Evolutionary conservation across 2,888 invertebrate genomes (phyloP), one percentile per base, ranked within the genome.

Genomic region (Leptinotarsa rubiginosa): DNA sequence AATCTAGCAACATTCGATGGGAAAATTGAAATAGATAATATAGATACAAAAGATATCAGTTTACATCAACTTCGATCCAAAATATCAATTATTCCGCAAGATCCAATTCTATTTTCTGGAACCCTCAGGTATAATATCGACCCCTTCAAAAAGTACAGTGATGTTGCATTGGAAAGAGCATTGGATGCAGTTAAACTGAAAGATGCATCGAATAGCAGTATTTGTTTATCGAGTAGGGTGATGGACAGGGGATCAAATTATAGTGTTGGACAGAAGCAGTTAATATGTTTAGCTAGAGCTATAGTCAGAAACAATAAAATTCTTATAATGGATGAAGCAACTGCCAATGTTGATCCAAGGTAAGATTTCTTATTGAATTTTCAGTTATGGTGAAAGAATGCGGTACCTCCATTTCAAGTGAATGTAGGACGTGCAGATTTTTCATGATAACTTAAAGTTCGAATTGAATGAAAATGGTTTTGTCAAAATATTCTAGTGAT

Each of bases 281-380:
- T 97, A 68, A 93, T 97, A 64, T 97, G 97, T 85, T 89, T 97
- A 75, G 97, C 97, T 0, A 90, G 97, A 70, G 97, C 97, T 52
- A 94, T 97, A 81, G 89, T 97, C 25, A 91, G 95, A 31, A 93
- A 94, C 78, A 96, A 96, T 87, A 92, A 92, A 79, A 93, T 97
- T 78, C 90, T 97, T 0, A 93, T 97, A 78, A 89, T 97, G 80
- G 97, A 97, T 84, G 97, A 97, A 87, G 97, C 97, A 20, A 97
- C 97, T 0, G 96, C 97, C 2, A 97, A 97, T 85, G 96, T 97
- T 7, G 97, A 97, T 88, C 95, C 95, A 13, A 94, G 94, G 91
- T 93, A 84, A 91, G 91, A 22, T 22, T 56, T 71, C 13, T 64
- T 52, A 3, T 3, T 52, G 18, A n/a, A 18, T 52, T 12, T 52